phyloP scores from a whole-genome alignment of 2,113 vertebrate genomes.

The Pica pica region DNA sequence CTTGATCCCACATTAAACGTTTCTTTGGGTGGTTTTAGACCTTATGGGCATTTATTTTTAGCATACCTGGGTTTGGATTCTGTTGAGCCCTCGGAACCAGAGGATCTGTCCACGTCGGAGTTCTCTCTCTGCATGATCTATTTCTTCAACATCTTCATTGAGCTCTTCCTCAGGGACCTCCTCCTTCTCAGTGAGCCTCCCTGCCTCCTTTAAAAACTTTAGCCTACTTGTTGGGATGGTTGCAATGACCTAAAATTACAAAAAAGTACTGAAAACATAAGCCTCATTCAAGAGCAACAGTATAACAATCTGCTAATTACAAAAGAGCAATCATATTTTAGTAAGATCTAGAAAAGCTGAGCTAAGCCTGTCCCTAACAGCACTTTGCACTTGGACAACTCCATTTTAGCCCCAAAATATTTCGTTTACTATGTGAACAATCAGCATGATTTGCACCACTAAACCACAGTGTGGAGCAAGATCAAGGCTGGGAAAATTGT shows the following conservation, averaged over 20 bases:
- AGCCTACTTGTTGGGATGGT: constrained; percentile 91
- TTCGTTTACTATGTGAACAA: not conserved
- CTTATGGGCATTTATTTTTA: not conserved
- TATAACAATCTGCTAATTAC: not conserved
- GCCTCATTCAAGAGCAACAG: not conserved
- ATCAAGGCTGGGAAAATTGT: not conserved
- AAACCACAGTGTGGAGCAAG: not conserved
- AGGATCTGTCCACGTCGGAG: constrained; percentile 96
- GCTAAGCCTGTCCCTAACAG: not conserved
- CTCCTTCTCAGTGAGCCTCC: constrained; percentile 89
- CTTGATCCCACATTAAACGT: not conserved
- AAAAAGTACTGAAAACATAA: constrained; percentile 20
- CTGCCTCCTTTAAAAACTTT: constrained; percentile 92
- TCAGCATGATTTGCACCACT: not conserved
- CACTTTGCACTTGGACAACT: not conserved
- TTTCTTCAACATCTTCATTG: constrained; percentile 95
- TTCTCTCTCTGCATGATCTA: constrained; percentile 95
- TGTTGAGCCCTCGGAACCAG: constrained; percentile 97
- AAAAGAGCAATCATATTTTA: not conserved
- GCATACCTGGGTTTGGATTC: constrained; percentile 97
- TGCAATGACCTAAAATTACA: constrained; percentile 83
- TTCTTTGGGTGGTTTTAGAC: not conserved
- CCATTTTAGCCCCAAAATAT: not conserved
- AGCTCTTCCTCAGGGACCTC: constrained; percentile 90
- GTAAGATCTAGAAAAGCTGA: not conserved